Evolutionary conservation across 2,888 invertebrate genomes (phyloP).

Genomic region (Oscheius onirici): DNA sequence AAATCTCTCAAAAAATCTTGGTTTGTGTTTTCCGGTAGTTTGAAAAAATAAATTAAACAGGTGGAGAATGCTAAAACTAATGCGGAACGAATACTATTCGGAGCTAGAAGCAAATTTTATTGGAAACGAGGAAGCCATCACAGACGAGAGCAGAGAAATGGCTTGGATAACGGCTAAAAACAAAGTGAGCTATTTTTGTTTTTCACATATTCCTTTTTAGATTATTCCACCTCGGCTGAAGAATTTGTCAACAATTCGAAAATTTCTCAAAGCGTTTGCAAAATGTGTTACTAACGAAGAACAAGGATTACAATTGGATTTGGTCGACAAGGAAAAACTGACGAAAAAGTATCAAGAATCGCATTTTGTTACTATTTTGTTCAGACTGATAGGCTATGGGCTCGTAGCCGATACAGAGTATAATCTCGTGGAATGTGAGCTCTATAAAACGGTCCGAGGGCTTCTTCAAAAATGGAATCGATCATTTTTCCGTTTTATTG

Average conservation of each 20-base stretch:
- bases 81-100: not conserved
- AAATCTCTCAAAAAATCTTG: not conserved
- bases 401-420: not conserved
- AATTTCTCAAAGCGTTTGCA: not conserved
- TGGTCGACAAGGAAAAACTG: not conserved
- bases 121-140: not conserved
- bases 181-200: not conserved
- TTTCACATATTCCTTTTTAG: not conserved
- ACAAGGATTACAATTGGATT: not conserved
- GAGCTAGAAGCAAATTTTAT: conserved; percentile 1
- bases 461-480: not conserved
- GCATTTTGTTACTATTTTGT: not conserved
- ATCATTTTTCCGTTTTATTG: not conserved
- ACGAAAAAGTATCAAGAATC: not conserved
- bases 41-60: not conserved
- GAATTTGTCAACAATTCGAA: no score
- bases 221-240: no score
- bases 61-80: not conserved
- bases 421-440: not conserved
- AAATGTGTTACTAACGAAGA: not conserved
- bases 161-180: not conserved
- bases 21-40: not conserved
- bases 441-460: not conserved
- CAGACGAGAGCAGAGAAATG: not conserved
- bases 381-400: not conserved